Conservation (phyloP, 1,140 invertebrate genomes). For the Scaptomyza montana region DNA sequence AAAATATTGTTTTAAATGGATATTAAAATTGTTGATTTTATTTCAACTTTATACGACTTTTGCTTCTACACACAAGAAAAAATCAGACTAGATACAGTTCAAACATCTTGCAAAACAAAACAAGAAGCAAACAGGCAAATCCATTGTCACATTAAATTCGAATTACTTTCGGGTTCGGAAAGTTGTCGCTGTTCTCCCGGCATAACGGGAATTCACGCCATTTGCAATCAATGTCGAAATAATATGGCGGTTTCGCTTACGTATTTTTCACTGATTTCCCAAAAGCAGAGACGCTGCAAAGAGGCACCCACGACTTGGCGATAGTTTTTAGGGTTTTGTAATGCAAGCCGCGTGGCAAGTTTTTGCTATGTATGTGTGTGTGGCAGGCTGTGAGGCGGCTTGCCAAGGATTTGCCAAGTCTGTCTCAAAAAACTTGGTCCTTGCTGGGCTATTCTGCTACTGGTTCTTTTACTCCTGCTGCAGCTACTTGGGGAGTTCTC, state of each 20-base stretch:
- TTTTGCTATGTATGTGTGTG: not conserved
- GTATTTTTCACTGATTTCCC: slow-evolving; percentile 57
- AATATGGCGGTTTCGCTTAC: slow-evolving; percentile 65
- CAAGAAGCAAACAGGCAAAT: slow-evolving; percentile 5
- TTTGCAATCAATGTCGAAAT: slow-evolving; percentile 67
- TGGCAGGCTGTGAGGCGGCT: slow-evolving; percentile 22
- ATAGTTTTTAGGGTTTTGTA: slow-evolving; percentile 49
- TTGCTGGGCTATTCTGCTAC: slow-evolving; percentile 9
- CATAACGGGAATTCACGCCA: slow-evolving; percentile 45
- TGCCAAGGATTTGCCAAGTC: slow-evolving; percentile 50
- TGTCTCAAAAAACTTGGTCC: slow-evolving; percentile 58
- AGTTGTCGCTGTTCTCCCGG: slow-evolving; percentile 19
- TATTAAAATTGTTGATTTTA: too few species aligned
- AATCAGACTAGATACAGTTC: too few species aligned
- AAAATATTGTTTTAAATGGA: too few species aligned
- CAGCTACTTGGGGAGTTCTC: slow-evolving; percentile 20
- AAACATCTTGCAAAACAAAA: not conserved
- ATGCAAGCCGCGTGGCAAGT: slow-evolving; percentile 49
- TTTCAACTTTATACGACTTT: too few species aligned
- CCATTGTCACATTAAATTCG: slow-evolving; percentile 47
- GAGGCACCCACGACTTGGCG: slow-evolving; percentile 33
- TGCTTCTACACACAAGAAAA: too few species aligned
- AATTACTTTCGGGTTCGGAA: slow-evolving; percentile 22
- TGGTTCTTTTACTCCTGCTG: slow-evolving; percentile 14
- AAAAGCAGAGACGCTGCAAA: slow-evolving; percentile 29